Conservation (phyloP, 1,140 invertebrate species). For the Epicauta chinensis region DNA sequence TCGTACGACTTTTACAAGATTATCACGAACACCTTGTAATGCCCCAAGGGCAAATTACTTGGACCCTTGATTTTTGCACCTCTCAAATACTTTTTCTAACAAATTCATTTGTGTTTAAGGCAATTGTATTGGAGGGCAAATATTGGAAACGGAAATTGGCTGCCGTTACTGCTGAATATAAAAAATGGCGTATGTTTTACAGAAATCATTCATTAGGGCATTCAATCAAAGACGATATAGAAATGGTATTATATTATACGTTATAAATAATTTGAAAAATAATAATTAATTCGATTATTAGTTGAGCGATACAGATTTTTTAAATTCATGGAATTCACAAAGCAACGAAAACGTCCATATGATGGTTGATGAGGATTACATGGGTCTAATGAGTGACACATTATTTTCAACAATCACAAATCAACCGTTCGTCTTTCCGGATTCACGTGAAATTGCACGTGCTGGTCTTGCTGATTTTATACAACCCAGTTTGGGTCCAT, state of each 20-base stretch:
- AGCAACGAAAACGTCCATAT: constrained; percentile 61
- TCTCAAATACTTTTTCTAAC: no score
- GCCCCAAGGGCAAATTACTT: no score
- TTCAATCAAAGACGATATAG: constrained; percentile 64
- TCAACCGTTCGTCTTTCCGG: constrained; percentile 93
- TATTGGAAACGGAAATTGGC: constrained; percentile 98
- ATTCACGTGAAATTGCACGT: constrained; percentile 84
- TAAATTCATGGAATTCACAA: constrained; percentile 66
- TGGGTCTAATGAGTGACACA: constrained; percentile 85
- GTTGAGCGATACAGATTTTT: constrained; percentile 73
- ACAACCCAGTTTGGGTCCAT: constrained; percentile 91
- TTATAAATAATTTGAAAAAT: background rate
- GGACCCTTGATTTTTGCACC: no score
- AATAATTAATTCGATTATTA: constrained; percentile 32
- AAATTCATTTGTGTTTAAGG: no score
- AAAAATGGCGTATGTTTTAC: constrained; percentile 97
- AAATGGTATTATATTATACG: constrained; percentile 56
- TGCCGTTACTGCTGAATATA: constrained; percentile 97
- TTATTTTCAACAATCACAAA: constrained; percentile 84
- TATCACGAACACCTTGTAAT: no score
- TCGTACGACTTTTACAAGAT: no score
- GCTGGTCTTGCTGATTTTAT: constrained; percentile 85
- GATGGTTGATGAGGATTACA: constrained; percentile 83
- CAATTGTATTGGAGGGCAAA: constrained; percentile 93
- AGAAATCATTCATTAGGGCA: constrained; percentile 74